A percentile compares a stretch with the other conserved stretches of the same genome.
Evolutionary conservation across 1,140 invertebrate species (phyloP).

Genomic region (Cherax quadricarinatus): DNA sequence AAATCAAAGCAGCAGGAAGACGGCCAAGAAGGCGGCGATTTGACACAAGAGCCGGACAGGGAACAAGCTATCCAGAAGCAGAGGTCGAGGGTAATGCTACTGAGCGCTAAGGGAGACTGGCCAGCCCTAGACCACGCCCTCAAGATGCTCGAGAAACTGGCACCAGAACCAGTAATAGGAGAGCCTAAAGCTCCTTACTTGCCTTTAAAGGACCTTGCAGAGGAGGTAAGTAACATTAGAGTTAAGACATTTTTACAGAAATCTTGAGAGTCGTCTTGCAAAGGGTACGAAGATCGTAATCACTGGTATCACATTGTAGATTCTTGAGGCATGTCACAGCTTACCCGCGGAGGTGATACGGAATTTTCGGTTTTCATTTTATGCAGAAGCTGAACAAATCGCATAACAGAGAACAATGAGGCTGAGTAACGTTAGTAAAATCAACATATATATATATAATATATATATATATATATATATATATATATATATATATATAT

Average conservation of each 20-base stretch:
- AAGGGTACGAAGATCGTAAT: not conserved
- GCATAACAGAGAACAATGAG: too few species aligned
- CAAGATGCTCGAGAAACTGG: conserved; percentile 42
- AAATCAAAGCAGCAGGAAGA: not conserved
- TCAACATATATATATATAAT: not conserved
- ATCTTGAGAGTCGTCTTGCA: not conserved
- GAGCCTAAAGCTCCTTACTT: not conserved
- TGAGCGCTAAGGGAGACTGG: conserved; percentile 48
- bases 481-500: conserved; percentile 25
- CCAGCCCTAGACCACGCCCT: conserved; percentile 54
- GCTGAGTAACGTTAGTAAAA: too few species aligned
- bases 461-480: not conserved
- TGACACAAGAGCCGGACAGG: not conserved
- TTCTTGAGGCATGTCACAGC: too few species aligned
- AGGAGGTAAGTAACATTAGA: conserved; percentile 42
- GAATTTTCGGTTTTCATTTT: too few species aligned
- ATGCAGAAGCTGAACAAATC: too few species aligned
- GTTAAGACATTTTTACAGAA: not conserved
- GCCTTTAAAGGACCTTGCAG: conserved; percentile 40
- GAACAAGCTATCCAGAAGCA: conserved; percentile 37
- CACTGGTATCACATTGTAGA: too few species aligned
- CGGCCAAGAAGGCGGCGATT: not conserved
- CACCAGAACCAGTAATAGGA: conserved; percentile 16
- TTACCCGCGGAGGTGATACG: too few species aligned
- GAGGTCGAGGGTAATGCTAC: conserved; percentile 16